A percentile compares a stretch with the other conserved stretches of the same genome.
These are phyloP conservation scores for Druceiella hillmani DNA, from an alignment of 2,888 invertebrate species.

Conservation along the genomic window DNA sequence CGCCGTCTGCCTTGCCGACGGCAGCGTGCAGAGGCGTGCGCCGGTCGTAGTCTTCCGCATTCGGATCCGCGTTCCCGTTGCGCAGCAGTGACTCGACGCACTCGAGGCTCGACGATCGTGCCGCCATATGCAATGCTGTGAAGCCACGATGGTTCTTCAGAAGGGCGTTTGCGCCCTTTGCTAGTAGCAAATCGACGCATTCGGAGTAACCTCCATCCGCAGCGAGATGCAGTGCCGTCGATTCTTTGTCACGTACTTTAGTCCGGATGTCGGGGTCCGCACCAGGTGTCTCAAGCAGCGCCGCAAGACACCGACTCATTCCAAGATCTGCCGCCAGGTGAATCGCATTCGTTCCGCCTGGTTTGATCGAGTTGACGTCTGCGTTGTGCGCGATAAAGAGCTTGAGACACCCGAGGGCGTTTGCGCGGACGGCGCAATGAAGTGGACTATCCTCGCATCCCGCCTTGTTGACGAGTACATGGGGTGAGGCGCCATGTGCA, in stretches of 20 bases:
- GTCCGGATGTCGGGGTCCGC: slow-evolving; percentile 67
- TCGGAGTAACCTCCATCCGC: slow-evolving; percentile 84
- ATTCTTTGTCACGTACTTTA: slow-evolving; percentile 64
- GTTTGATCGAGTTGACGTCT: slow-evolving; percentile 69
- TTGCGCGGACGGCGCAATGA: slow-evolving; percentile 82
- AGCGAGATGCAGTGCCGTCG: slow-evolving; percentile 78
- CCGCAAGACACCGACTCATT: slow-evolving; percentile 66
- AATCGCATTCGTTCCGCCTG: slow-evolving; percentile 71
- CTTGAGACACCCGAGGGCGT: slow-evolving; percentile 72
- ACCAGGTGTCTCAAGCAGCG: slow-evolving; percentile 68
- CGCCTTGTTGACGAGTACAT: slow-evolving; percentile 58
- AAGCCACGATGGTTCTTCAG: slow-evolving; percentile 73
- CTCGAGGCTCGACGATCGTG: slow-evolving; percentile 72
- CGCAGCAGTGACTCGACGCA: slow-evolving; percentile 72
- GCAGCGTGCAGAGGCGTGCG: slow-evolving; percentile 80
- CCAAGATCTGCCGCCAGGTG: slow-evolving; percentile 79
- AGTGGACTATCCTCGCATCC: slow-evolving; percentile 72
- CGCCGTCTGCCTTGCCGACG: slow-evolving; percentile 74
- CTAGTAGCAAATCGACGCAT: slow-evolving; percentile 68
- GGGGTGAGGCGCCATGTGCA: slow-evolving; percentile 63
- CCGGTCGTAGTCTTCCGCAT: slow-evolving; percentile 74
- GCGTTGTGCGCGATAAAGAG: slow-evolving; percentile 71
- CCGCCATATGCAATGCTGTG: slow-evolving; percentile 80
- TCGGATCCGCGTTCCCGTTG: slow-evolving; percentile 72
- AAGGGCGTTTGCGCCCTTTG: slow-evolving; percentile 70